Conservation (phyloP, 23 tunicate species). For the Trididemnum clinides region DNA sequence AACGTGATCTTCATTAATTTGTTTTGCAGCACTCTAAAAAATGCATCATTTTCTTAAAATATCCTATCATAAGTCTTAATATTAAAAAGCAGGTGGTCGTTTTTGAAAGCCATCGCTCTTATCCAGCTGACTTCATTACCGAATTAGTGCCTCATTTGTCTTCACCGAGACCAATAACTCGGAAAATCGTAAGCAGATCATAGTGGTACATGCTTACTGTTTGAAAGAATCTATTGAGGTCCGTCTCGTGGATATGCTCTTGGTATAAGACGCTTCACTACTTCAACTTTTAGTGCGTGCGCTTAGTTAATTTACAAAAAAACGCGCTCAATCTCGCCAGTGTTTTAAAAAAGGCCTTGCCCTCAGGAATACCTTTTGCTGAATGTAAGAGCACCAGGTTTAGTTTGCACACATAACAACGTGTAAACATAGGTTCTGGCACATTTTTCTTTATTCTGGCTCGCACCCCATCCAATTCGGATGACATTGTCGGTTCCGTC, state of each 20-base stretch:
- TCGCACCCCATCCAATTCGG: too few species aligned
- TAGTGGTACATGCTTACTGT: constrained; percentile 22
- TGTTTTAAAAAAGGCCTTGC: neutral
- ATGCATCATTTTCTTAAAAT: too few species aligned
- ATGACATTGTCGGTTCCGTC: constrained; percentile 3
- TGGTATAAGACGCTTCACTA: constrained; percentile 3
- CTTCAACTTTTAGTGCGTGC: neutral
- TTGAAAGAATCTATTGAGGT: neutral
- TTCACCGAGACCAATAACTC: neutral
- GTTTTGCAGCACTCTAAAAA: too few species aligned
- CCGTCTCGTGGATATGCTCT: constrained; percentile 2
- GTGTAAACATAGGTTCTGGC: too few species aligned
- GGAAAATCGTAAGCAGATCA: constrained; percentile 4
- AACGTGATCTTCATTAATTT: too few species aligned
- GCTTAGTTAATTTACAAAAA: neutral
- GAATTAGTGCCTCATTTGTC: too few species aligned
- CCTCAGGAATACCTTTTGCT: neutral
- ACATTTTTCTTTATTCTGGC: too few species aligned
- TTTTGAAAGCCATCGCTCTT: too few species aligned
- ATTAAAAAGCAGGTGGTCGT: too few species aligned
- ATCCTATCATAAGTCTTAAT: too few species aligned
- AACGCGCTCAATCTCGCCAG: neutral
- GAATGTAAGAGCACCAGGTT: constrained; percentile 17
- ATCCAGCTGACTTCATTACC: too few species aligned
- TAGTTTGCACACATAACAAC: neutral